Evolutionary conservation across 2,888 invertebrate genomes (phyloP).

Genomic region (Hartigia nigra): DNA sequence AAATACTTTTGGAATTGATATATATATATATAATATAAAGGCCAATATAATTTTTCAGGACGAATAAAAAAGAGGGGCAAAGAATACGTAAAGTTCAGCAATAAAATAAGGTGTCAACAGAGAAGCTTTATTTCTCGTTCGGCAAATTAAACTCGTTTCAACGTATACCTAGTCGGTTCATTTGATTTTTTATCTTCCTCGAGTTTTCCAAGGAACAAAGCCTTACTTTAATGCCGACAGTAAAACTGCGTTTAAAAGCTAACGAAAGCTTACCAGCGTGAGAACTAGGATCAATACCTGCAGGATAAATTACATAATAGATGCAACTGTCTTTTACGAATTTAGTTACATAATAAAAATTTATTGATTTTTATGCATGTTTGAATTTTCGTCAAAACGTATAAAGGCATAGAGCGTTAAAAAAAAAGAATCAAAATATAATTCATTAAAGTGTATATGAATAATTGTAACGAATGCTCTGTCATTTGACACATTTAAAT

Average conservation of each 20-base stretch:
- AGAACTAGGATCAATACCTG: not conserved
- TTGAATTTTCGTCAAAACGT: not conserved
- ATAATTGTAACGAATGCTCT: not conserved
- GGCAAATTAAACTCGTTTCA: constrained; percentile 24
- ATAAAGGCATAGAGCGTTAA: too few relatives aligned
- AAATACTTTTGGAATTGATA: too few relatives aligned
- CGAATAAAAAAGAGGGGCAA: not conserved
- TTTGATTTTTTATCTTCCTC: constrained; percentile 24
- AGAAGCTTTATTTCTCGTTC: constrained; percentile 17
- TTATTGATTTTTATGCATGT: not conserved
- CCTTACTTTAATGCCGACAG: constrained; percentile 6
- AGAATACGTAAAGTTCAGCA: constrained; percentile 13
- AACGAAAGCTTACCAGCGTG: not conserved
- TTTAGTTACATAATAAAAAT: not conserved
- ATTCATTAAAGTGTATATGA: not conserved
- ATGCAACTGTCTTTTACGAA: not conserved
- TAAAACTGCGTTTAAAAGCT: constrained; percentile 2
- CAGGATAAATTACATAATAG: not conserved
- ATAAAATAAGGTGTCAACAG: not conserved
- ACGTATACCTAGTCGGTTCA: constrained; percentile 40
- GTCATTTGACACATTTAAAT: not conserved
- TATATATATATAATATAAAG: too few relatives aligned
- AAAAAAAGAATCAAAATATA: not conserved
- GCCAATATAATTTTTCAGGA: too few relatives aligned
- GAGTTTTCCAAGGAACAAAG: not conserved